Evolutionary conservation across 2,888 invertebrate species (phyloP).

Genomic region (Drosophila histrio): DNA sequence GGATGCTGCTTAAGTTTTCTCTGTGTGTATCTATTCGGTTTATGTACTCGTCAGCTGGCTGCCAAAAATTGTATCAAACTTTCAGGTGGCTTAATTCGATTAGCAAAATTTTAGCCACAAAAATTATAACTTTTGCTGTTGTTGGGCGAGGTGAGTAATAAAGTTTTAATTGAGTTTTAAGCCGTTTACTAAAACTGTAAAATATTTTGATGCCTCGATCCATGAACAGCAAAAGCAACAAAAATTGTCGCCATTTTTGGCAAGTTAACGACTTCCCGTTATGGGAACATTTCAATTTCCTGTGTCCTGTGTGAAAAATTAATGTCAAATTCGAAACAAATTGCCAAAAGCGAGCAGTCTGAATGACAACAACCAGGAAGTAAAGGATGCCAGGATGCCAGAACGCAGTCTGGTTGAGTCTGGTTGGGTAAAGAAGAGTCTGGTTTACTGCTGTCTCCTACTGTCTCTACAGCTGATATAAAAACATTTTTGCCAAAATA

Average conservation of each 20-base stretch:
- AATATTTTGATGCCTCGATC: constrained; percentile 16
- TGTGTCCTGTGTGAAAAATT: constrained; percentile 73
- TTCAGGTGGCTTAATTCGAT: constrained; percentile 52
- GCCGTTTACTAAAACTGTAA: constrained; percentile 36
- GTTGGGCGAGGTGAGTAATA: constrained; percentile 39
- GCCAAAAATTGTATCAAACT: constrained; percentile 32
- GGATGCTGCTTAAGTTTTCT: constrained; percentile 23
- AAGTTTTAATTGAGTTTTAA: constrained; percentile 73
- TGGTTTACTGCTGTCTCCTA: constrained; percentile 8
- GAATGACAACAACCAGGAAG: constrained; percentile 67
- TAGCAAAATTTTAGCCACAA: constrained; percentile 57
- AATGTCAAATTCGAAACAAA: constrained; percentile 76
- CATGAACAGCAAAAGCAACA: not conserved
- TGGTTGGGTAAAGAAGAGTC: not conserved
- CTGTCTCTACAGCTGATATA: constrained; percentile 23
- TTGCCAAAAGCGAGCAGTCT: constrained; percentile 56
- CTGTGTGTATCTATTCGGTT: constrained; percentile 1
- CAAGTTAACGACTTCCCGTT: constrained; percentile 71
- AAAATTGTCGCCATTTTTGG: constrained; percentile 34
- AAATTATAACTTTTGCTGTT: constrained; percentile 39
- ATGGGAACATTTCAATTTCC: constrained; percentile 79
- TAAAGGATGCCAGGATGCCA: constrained; percentile 58
- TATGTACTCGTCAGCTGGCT: constrained; percentile 6
- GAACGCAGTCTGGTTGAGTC: constrained; percentile 18
- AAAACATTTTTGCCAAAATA: constrained; percentile 69